Evolutionary conservation across 1,140 invertebrate species (phyloP).

Genomic region (Platorchestia sp.): DNA sequence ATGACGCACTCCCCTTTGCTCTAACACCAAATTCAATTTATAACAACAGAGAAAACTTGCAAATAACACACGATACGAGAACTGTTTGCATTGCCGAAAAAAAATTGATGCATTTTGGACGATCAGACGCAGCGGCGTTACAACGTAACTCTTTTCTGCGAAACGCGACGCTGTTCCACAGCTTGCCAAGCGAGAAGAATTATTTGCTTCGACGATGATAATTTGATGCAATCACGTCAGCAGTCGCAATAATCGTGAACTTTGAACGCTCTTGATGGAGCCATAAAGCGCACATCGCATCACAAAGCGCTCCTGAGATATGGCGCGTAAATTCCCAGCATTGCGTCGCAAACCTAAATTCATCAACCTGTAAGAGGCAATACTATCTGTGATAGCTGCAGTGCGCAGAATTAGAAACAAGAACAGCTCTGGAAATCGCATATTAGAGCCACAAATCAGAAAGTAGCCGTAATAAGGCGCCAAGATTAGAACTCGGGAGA

Average conservation of each 20-base stretch:
- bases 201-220: not conserved
- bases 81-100: not conserved
- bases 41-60: not conserved
- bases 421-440: not conserved
- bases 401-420: not conserved
- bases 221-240: conserved; percentile 31
- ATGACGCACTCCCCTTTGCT: not conserved
- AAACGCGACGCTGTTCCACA: not conserved
- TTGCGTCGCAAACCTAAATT: conserved; percentile 16
- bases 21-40: not conserved
- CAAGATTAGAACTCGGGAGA: not conserved
- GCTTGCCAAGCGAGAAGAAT: not conserved
- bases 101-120: not conserved
- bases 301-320: conserved; percentile 30
- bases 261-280: conserved; percentile 31
- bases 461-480: not conserved
- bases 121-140: not conserved
- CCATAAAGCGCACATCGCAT: conserved; percentile 14
- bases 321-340: not conserved
- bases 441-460: not conserved
- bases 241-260: conserved; percentile 24
- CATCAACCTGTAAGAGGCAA: conserved; percentile 13
- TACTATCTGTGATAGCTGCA: not conserved
- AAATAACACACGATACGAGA: not conserved
- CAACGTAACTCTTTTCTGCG: not conserved